Evolutionary conservation across 2,797 vertebrate genomes (phyloP).

Genomic region (Saxicola maurus): DNA sequence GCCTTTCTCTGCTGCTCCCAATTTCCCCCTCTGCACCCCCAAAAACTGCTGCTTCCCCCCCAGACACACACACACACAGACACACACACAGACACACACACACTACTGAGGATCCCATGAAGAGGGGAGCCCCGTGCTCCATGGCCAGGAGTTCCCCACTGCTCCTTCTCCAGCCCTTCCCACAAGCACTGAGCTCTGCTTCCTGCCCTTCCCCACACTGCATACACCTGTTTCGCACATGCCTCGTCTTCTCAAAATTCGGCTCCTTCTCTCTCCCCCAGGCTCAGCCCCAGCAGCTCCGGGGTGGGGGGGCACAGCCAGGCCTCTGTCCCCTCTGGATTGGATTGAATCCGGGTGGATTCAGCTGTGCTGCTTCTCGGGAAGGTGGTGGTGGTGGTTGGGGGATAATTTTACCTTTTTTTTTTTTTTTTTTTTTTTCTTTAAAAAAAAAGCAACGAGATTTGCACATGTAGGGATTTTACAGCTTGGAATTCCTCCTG

Average conservation of each 20-base stretch:
- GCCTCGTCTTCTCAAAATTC: background rate
- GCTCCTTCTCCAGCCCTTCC: background rate
- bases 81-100: background rate
- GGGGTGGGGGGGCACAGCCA: background rate
- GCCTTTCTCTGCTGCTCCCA: constrained; percentile 11
- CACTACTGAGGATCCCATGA: background rate
- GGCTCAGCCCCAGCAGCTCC: background rate
- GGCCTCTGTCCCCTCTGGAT: background rate
- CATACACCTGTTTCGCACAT: background rate
- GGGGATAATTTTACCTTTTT: background rate
- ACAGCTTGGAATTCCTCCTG: constrained; percentile 17
- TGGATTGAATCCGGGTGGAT: background rate
- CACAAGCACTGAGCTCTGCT: background rate
- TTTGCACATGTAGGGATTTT: constrained; percentile 66
- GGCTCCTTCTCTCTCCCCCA: background rate
- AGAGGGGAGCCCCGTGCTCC: background rate
- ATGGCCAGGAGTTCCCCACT: rapidly evolving
- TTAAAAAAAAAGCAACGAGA: background rate
- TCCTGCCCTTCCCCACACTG: background rate
- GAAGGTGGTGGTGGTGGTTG: background rate
- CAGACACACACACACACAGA: background rate
- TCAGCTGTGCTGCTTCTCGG: background rate
- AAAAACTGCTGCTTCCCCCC: background rate
- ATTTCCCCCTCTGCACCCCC: background rate
- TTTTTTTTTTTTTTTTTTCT: background rate